Evolutionary conservation across 1,140 invertebrate genomes (phyloP).

Genomic region (Doryteuthis pealeii): DNA sequence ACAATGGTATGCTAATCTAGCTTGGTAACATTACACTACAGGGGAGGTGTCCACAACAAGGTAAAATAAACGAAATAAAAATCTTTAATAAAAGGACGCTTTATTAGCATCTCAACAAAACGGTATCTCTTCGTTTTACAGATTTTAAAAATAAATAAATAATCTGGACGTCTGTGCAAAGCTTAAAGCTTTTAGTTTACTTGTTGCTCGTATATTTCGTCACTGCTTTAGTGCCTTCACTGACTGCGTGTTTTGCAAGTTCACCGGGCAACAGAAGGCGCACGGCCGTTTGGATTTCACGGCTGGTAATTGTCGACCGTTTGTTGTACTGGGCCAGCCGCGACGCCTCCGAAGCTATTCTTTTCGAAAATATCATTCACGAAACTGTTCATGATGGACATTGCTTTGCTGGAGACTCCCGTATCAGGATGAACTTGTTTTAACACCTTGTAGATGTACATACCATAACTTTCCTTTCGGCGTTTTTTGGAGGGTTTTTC

Average conservation of each 20-base stretch:
- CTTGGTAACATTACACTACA: no score
- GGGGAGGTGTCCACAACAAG: no score
- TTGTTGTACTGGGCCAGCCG: constrained; percentile 58
- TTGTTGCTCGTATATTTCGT: constrained; percentile 60
- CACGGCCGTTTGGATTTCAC: constrained; percentile 68
- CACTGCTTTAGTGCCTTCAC: constrained; percentile 67
- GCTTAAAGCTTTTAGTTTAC: no score
- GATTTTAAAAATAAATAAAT: no score
- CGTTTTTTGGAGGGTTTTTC: no score
- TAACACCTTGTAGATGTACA: constrained; percentile 73
- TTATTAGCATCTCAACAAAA: no score
- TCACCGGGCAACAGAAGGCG: constrained; percentile 67
- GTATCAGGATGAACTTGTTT: constrained; percentile 74
- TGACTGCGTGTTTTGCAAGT: constrained; percentile 67
- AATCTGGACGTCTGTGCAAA: no score
- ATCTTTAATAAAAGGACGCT: no score
- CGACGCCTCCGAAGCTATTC: constrained; percentile 56
- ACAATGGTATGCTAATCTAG: no score
- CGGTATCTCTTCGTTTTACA: no score
- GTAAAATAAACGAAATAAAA: no score
- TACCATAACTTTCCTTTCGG: constrained; percentile 72
- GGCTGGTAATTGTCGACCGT: constrained; percentile 61
- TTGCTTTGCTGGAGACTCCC: constrained; percentile 67
- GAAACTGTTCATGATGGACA: no score
- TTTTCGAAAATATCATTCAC: constrained; percentile 62